Base-by-base conservation (phyloP, 2,888 invertebrate species). In the Coleophora flavipennella region DNA sequence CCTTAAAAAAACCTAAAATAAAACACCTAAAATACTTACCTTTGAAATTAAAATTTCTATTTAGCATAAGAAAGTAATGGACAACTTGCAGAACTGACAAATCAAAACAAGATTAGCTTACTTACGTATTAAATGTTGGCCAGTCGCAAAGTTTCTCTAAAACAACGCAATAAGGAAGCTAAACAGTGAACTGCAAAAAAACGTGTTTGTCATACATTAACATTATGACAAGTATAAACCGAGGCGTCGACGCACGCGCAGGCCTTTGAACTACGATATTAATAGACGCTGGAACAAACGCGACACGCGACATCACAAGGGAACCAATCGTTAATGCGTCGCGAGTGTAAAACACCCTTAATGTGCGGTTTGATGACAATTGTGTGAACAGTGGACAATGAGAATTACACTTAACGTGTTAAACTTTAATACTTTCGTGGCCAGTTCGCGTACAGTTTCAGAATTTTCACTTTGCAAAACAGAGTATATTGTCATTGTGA, bases 291-390 rank as follows among this genome's bases (percentile, higher is more conserved):
- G 56, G 53, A 54, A 53, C 55, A 55, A 55, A 64, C 53, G 72
- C 72, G 69, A 72, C 60, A 48, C 51, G 62, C 49, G 55, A 69
- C 66, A 63, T 65, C 67, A 67, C 59, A 69, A 20, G 46, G 58
- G 53, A 58, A 61, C 57, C 59, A 61, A 64, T 62, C 50, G 58
- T 40, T 64, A 57, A 67, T 59, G 54, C 48, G 44, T 34, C 43
- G 37, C 43, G 46, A 51, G 61, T 62, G 63, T 70, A 60, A 66
- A 69, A 67, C 62, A 39, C 32, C n/a, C 34, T 38, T 46, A 48
- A 48, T 53, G 50, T 43, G 33, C 59, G 57, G 60, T 64, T 64
- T 64, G 64, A 57, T 55, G 55, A 48, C 50, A 49, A 35, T 9
- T 11, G n/a, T 20, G 20, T 20, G 20, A 20, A 20, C 20, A 45